These are phyloP conservation scores for Garrulus glandarius DNA, from an alignment of 2,797 vertebrate genomes.

Conservation along the genomic window DNA sequence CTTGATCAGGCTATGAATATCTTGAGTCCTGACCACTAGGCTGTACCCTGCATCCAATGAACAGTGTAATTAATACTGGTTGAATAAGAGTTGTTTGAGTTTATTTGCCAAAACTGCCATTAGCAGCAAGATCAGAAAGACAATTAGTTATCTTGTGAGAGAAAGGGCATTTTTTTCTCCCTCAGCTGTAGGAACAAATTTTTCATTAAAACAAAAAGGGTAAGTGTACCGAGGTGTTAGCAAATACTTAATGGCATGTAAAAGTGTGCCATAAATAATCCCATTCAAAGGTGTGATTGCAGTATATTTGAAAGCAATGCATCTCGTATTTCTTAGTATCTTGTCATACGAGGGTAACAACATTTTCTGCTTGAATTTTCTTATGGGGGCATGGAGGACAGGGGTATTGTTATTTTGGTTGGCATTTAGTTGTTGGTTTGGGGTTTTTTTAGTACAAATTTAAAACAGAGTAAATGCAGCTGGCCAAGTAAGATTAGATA, in stretches of 20 bases:
- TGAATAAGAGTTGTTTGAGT: neutral
- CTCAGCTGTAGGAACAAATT: neutral
- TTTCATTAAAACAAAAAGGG: neutral
- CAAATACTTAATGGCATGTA: neutral
- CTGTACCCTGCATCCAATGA: neutral
- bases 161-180: neutral
- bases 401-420: neutral
- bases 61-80: neutral
- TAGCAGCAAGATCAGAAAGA: neutral
- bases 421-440: neutral
- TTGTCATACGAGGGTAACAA: neutral
- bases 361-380: neutral
- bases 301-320: neutral
- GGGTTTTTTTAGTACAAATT: neutral
- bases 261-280: neutral
- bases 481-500: constrained; percentile 18
- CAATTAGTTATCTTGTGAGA: neutral
- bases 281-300: neutral
- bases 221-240: neutral
- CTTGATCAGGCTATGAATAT: neutral
- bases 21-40: neutral
- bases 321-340: neutral
- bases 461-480: constrained; percentile 36
- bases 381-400: neutral
- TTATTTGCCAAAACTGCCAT: neutral